phyloP scores from a whole-genome alignment of 2,113 vertebrate genomes.

The Pitta sordida region DNA sequence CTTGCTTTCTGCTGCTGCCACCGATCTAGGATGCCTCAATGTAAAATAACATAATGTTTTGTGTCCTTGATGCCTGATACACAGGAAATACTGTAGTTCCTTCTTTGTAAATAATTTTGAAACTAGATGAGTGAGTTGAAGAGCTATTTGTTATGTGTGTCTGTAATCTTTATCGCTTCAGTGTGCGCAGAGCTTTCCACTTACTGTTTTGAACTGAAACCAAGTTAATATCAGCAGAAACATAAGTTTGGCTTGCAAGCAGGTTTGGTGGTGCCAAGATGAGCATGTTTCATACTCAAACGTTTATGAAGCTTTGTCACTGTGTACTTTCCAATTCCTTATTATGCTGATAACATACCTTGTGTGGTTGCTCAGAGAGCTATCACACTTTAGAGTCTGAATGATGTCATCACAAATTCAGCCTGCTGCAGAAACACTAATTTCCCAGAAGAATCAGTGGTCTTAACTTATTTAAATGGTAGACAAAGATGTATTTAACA shows the following conservation, averaged over 20 bases:
- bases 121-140: neutral
- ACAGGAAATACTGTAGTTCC: neutral
- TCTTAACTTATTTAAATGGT: neutral
- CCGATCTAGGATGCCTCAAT: neutral
- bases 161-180: neutral
- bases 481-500: neutral
- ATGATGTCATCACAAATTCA: neutral
- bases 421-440: neutral
- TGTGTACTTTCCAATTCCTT: neutral
- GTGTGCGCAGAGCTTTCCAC: neutral
- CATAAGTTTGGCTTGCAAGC: neutral
- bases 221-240: neutral
- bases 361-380: neutral
- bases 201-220: neutral
- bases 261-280: neutral
- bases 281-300: neutral
- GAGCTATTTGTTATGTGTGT: neutral
- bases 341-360: neutral
- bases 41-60: neutral
- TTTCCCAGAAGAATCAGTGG: neutral
- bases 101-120: neutral
- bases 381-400: neutral
- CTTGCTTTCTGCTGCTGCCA: neutral
- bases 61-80: neutral
- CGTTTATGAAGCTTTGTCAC: neutral